Evolutionary conservation across 2,888 invertebrate genomes (phyloP), one percentile per base, ranked within the genome.

Genomic region (Trichogramma evanescens): DNA sequence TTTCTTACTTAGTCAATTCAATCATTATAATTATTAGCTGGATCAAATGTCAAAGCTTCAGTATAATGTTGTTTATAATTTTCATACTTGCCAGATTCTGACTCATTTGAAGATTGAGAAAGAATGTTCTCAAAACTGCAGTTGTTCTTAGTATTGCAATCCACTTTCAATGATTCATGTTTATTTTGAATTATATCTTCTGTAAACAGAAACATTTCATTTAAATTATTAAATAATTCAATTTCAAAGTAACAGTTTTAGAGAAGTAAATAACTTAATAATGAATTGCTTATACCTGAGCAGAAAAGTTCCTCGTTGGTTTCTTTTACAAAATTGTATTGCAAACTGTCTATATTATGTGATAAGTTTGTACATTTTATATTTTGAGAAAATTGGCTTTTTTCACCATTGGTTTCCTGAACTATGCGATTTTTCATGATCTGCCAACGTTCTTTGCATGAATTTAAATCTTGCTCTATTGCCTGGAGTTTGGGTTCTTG

Each of bases 31-130:
- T 9, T 38, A 9, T 41, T 44, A 13, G 26, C 38, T 53, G 43
- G 6, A 57, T 59, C 8, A 50, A 63, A 44, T 7, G 63, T 58
- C 40, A 56, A 56, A 40, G 58, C 54, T 50, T 59, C 63, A 43
- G 38, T 51, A 51, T 42, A 63, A 54, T 55, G 56, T 56, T 46
- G 9, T 26, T 63, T 63, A 26, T 58, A 63, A 54, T 42, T 56
- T 55, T 63, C 61, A 54, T 57, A 61, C 26, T 56, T 55, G 13
- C 46, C 26, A 38, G 50, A 42, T 7, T 64, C 43, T n/a, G 58
- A 61, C 41, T 58, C 63, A 54, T 54, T 44, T 9, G 63, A 63
- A 50, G 60, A 60, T 6, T 59, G 6, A n/a, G 63, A 59, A 10
- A 63, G 54, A 48, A 63, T 53, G 45, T 51, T 54, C 1, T 6